Percentiles rank a stretch among this genome's conserved stretches.
phyloP scores from a whole-genome alignment of 2,888 invertebrate species.

The Limnephilus rhombicus region DNA sequence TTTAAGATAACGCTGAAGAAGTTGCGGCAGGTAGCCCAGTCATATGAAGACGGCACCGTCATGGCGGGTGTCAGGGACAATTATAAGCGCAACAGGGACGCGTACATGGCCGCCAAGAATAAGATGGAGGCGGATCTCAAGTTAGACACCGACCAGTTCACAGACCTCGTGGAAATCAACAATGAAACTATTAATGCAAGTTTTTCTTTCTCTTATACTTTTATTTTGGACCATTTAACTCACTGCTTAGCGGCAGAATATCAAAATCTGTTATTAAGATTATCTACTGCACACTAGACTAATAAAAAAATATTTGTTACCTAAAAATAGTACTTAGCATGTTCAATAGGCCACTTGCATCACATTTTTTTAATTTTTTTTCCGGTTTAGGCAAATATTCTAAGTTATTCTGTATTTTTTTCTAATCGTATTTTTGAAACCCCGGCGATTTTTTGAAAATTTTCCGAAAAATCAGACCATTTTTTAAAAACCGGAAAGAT shows the following conservation, averaged over 20 bases:
- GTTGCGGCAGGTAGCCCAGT: constrained; percentile 41
- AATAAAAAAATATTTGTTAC: not conserved
- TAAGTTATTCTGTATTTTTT: no score
- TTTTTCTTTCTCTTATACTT: not conserved
- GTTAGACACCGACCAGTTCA: constrained; percentile 36
- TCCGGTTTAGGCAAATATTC: no score
- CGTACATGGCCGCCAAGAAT: constrained; percentile 18
- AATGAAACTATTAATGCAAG: constrained; percentile 20
- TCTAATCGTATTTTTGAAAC: no score
- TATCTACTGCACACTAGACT: no score
- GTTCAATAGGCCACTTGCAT: no score
- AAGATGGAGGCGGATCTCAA: not conserved
- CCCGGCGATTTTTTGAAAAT: no score
- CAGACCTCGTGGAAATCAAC: constrained; percentile 43
- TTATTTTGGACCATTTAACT: not conserved
- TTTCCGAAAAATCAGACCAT: no score
- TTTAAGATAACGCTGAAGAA: constrained; percentile 40
- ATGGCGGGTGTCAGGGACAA: constrained; percentile 36
- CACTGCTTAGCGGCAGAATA: no score
- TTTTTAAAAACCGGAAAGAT: no score
- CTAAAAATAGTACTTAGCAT: not conserved
- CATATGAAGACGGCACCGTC: constrained; percentile 36
- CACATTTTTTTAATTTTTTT: no score
- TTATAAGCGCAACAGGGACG: constrained; percentile 41
- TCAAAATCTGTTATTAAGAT: no score